Evolutionary conservation across 2,797 vertebrate species (phyloP).

Genomic region (Sebastes minor): DNA sequence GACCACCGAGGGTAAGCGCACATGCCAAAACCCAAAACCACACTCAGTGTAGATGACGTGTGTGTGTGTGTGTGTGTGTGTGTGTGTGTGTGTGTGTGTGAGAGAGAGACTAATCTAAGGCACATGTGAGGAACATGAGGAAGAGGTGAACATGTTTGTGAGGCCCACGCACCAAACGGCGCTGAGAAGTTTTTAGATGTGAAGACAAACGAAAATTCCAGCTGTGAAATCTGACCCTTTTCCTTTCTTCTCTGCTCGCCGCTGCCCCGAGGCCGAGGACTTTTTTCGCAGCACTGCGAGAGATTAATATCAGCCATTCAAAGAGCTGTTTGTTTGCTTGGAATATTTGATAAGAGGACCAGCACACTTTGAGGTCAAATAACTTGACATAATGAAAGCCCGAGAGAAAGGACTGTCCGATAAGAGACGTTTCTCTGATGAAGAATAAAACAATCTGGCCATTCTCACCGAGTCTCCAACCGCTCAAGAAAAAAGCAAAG

Average conservation of each 20-base stretch:
- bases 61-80: background rate
- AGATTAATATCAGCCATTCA: slow-evolving; percentile 72
- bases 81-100: background rate
- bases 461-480: background rate
- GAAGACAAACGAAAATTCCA: slow-evolving; percentile 64
- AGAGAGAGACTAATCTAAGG: slow-evolving; percentile 4
- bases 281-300: slow-evolving; percentile 33
- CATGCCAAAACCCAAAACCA: background rate
- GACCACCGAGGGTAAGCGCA: slow-evolving; percentile 91
- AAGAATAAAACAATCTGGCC: slow-evolving; percentile 12
- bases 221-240: slow-evolving; percentile 64
- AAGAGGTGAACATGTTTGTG: slow-evolving; percentile 26
- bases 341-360: slow-evolving; percentile 71
- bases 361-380: slow-evolving; percentile 66
- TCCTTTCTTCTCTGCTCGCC: slow-evolving; percentile 43
- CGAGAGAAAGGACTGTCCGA: slow-evolving; percentile 33
- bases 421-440: slow-evolving; percentile 1
- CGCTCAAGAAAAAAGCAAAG: background rate
- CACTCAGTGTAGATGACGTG: background rate
- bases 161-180: background rate
- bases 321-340: slow-evolving; percentile 72
- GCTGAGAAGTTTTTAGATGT: slow-evolving; percentile 33
- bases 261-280: slow-evolving; percentile 51
- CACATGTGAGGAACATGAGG: slow-evolving; percentile 29
- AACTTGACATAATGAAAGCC: slow-evolving; percentile 63